These are phyloP conservation scores for Phycodurus eques DNA, from an alignment of 2,113 vertebrate species.

Conservation along the genomic window DNA sequence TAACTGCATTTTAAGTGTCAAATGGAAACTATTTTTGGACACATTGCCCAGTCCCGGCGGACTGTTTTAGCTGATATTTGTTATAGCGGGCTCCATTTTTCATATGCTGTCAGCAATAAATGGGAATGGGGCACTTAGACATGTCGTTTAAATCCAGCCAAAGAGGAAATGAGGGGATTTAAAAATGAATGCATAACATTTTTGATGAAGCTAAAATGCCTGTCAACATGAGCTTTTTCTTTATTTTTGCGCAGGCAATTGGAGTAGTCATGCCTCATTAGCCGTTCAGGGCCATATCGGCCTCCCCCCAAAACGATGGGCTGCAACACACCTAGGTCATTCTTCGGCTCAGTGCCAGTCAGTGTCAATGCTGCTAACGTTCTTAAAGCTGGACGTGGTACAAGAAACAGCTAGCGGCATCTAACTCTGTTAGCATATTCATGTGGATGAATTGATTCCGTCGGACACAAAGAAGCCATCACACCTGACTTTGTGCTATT, in stretches of 20 bases:
- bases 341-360: constrained; percentile 26
- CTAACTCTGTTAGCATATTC: constrained; percentile 52
- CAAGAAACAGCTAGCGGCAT: constrained; percentile 48
- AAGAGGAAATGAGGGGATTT: too few species aligned
- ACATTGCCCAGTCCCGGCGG: too few species aligned
- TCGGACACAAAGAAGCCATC: constrained; percentile 35
- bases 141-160: too few species aligned
- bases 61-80: too few species aligned
- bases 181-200: not conserved
- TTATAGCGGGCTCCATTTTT: too few species aligned
- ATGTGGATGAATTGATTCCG: constrained; percentile 39
- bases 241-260: constrained; percentile 15
- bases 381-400: constrained; percentile 43
- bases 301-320: not conserved
- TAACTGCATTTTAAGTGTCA: too few species aligned
- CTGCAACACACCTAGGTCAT: constrained; percentile 3
- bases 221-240: constrained; percentile 6
- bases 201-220: not conserved
- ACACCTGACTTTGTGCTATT: constrained; percentile 12
- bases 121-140: not conserved
- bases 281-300: not conserved
- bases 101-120: too few species aligned
- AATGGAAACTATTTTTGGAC: too few species aligned
- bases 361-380: constrained; percentile 42
- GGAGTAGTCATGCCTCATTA: constrained; percentile 15